These are phyloP conservation scores for Drosophila burlai DNA, from an alignment of 1,140 invertebrate species.

Conservation along the genomic window DNA sequence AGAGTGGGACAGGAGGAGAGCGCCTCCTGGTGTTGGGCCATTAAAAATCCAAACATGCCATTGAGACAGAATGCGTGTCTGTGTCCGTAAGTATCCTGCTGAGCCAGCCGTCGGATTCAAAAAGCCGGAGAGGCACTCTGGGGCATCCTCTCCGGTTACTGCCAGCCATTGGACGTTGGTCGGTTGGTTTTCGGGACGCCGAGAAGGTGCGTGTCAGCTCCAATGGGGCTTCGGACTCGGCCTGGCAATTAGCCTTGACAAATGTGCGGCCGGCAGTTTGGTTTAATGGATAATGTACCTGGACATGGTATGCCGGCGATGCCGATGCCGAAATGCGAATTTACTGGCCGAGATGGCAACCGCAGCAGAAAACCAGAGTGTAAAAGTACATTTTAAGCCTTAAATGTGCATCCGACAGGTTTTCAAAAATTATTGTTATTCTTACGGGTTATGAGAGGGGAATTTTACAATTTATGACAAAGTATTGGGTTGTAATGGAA, in stretches of 20 bases:
- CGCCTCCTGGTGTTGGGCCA: slow-evolving; percentile 46
- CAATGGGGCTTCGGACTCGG: slow-evolving; percentile 59
- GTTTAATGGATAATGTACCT: slow-evolving; percentile 76
- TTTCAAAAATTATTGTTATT: slow-evolving; percentile 44
- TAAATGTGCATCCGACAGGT: slow-evolving; percentile 52
- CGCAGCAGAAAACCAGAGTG: slow-evolving; percentile 35
- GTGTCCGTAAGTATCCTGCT: slow-evolving; percentile 52
- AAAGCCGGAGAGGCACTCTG: slow-evolving; percentile 36
- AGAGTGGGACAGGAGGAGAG: not conserved
- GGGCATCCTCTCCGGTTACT: slow-evolving; percentile 27
- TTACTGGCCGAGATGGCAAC: slow-evolving; percentile 41
- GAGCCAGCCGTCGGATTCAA: slow-evolving; percentile 42
- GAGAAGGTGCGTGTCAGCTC: slow-evolving; percentile 65
- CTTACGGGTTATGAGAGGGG: slow-evolving; percentile 27
- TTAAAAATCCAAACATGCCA: slow-evolving; percentile 68
- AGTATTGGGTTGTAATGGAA: slow-evolving; percentile 2
- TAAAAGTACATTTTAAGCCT: slow-evolving; percentile 47
- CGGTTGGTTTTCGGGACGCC: slow-evolving; percentile 9
- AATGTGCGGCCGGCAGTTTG: slow-evolving; percentile 72
- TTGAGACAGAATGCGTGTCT: slow-evolving; percentile 53
- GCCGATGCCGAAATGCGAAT: slow-evolving; percentile 37
- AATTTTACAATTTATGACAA: slow-evolving; percentile 24
- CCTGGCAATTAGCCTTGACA: slow-evolving; percentile 74
- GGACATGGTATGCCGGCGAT: slow-evolving; percentile 43
- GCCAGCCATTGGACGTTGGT: slow-evolving; percentile 14